Conservation (phyloP, 2,113 vertebrate species). For the Ivindomyrus marchei region DNA sequence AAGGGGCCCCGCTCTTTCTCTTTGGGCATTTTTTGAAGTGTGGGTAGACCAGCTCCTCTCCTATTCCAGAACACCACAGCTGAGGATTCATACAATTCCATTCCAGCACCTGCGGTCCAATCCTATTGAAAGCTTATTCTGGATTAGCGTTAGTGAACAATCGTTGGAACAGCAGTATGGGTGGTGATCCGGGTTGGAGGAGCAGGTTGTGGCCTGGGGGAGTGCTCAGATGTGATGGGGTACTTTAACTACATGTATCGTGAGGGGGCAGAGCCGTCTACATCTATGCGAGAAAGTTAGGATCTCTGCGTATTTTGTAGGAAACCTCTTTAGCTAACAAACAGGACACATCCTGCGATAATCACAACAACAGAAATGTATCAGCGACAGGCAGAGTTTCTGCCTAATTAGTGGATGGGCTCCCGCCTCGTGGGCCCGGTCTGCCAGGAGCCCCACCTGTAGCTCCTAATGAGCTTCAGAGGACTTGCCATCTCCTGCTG, state of each 20-base stretch:
- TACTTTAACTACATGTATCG: not conserved
- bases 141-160: not conserved
- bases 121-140: not conserved
- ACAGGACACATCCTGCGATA: not conserved
- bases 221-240: not conserved
- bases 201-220: not conserved
- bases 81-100: not conserved
- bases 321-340: not conserved
- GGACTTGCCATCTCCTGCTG: not conserved
- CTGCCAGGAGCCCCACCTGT: not conserved
- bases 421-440: not conserved
- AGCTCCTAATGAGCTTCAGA: not conserved
- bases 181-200: not conserved
- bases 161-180: not conserved
- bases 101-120: not conserved
- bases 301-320: not conserved
- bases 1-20: not conserved
- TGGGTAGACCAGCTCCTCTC: not conserved
- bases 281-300: not conserved
- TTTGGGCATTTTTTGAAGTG: not conserved
- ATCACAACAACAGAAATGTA: not conserved
- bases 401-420: not conserved
- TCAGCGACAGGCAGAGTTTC: not conserved
- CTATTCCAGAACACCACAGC: not conserved
- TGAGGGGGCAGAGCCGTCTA: not conserved